phyloP scores from a whole-genome alignment of 2,797 vertebrate species.

The Epinephelus awoara region DNA sequence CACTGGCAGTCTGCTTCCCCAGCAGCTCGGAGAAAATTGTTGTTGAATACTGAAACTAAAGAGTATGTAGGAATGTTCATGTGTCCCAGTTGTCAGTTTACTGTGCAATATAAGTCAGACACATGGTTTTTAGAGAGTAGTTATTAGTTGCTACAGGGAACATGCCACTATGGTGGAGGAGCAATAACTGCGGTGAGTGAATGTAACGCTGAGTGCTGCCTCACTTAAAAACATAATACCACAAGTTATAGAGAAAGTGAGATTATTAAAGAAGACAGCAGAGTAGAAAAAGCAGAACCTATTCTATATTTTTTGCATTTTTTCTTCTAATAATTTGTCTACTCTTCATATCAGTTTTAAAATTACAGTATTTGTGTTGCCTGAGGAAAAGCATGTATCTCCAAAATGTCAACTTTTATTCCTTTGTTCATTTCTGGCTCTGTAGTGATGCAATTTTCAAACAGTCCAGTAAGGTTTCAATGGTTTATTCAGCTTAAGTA shows the following conservation, averaged over 20 bases:
- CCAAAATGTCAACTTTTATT: background rate
- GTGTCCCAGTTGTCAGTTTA: constrained; percentile 56
- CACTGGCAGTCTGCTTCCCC: background rate
- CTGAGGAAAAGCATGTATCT: background rate
- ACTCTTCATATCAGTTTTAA: background rate
- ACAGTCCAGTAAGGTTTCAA: background rate
- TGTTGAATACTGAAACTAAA: constrained; percentile 7
- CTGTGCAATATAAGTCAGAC: constrained; percentile 26
- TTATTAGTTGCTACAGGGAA: constrained; percentile 37
- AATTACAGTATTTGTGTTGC: background rate
- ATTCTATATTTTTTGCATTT: background rate
- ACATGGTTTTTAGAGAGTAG: constrained; percentile 43
- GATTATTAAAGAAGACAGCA: background rate
- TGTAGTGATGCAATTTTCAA: background rate
- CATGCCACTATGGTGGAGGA: background rate
- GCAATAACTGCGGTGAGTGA: constrained; percentile 17
- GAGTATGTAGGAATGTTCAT: constrained; percentile 18
- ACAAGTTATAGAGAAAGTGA: background rate
- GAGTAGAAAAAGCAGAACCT: background rate
- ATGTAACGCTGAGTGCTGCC: background rate
- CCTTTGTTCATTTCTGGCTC: background rate
- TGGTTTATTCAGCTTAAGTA: background rate
- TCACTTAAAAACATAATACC: background rate
- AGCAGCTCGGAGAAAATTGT: constrained; percentile 9
- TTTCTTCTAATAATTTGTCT: background rate